Base-by-base conservation (phyloP, 2,888 invertebrate genomes). In the Pharmacophagus antenor region DNA sequence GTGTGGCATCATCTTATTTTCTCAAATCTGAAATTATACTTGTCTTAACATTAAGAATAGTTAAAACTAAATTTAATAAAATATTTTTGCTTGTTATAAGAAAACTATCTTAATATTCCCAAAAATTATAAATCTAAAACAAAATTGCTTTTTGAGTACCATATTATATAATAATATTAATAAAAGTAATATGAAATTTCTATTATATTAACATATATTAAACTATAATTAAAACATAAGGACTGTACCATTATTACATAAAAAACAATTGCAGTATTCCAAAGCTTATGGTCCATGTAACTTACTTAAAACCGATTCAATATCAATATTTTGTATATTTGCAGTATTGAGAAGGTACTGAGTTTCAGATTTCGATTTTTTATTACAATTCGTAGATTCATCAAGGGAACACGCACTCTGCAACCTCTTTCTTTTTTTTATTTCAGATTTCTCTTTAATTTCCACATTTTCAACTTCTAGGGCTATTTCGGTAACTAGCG, bases 241-340 rank as follows among this genome's bases (percentile, higher is more conserved):
- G n/a, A n/a, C n/a, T n/a, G n/a, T 23, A 31, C 10, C n/a, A 56
- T 41, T 7, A 31, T 47, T 15, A 47, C 23, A 42, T 57, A 21
- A 57, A 47, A 55, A 56, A 51, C 52, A 48, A 27, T 4, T 4
- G 42, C 17, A 2, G 5, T n/a, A 17, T 41, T n/a, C n/a, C n/a
- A n/a, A 53, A 55, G 63, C 61, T 68, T 80, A 88, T 49, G 86
- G 84, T 23, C 91, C 91, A 67, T 91, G 91, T 54, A 91, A 71
- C 69, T 89, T 88, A 69, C 77, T 85, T 41, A 91, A 71, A 55
- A 91, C 86, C 18, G 86, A 77, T 71, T 91, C 91, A 56, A 91
- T 91, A 72, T 90, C 91, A 55, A 91, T 83, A 70, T 90, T 82
- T 70, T 85, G 82, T 67, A 87, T 86, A 66, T 82, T 85, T 44